Conservation (phyloP, 2,113 vertebrate genomes). For the Amia ocellicauda region DNA sequence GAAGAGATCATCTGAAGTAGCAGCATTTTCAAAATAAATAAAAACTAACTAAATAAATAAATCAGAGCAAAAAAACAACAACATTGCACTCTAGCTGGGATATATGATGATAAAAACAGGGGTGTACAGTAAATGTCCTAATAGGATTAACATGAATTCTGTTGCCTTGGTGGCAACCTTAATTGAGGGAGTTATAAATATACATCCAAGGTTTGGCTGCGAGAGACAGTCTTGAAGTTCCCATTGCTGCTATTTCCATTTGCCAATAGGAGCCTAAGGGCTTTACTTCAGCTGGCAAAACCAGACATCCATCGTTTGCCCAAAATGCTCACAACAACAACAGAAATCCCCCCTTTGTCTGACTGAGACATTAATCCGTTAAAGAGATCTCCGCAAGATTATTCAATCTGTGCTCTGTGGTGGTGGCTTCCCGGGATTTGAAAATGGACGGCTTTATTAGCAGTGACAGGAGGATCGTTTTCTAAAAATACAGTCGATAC, state of each 20-base stretch:
- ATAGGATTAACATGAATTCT: constrained; percentile 4
- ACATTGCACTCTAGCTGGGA: no score
- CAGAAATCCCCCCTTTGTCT: constrained; percentile 49
- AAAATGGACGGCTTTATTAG: constrained; percentile 67
- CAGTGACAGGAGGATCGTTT: constrained; percentile 61
- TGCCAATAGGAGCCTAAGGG: constrained; percentile 15
- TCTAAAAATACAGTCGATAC: constrained; percentile 68
- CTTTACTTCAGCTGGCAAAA: constrained; percentile 1
- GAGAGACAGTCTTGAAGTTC: background rate
- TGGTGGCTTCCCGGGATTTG: constrained; percentile 37
- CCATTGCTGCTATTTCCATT: constrained; percentile 28
- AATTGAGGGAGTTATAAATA: background rate
- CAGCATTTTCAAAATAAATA: no score
- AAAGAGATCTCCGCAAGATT: constrained; percentile 39
- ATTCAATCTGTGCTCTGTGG: constrained; percentile 26
- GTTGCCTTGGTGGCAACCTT: background rate
- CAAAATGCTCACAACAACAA: no score
- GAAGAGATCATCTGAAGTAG: no score
- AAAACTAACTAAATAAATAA: background rate
- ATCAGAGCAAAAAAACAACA: no score
- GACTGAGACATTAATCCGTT: constrained; percentile 54
- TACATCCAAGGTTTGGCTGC: constrained; percentile 1
- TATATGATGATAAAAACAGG: no score
- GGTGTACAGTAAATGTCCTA: background rate
- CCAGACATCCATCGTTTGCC: no score